A percentile compares a stretch with the other conserved stretches of the same genome.
Conservation (phyloP, 2,797 vertebrate genomes). For the Tapirus indicus region DNA sequence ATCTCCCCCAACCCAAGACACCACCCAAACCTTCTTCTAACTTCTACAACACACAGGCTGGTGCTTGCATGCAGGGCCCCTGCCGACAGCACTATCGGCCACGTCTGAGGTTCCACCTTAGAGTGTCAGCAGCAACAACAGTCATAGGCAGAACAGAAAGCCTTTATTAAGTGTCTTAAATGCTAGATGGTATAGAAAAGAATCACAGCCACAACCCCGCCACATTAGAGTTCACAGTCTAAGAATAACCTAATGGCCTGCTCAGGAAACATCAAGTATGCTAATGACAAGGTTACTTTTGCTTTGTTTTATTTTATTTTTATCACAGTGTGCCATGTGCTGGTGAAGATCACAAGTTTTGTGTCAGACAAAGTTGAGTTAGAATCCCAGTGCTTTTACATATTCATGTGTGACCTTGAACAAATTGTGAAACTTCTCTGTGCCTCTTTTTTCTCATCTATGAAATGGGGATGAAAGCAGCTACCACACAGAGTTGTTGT, state of each 20-base stretch:
- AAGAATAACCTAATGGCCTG: neutral
- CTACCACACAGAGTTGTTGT: neutral
- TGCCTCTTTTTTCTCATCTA: neutral
- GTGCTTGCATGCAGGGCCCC: fast-evolving
- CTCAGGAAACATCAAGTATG: neutral
- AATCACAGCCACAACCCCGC: neutral
- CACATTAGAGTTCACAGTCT: neutral
- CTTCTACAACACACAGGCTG: neutral
- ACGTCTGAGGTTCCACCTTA: neutral
- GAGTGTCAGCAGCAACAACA: neutral
- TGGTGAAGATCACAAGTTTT: neutral
- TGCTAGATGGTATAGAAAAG: neutral
- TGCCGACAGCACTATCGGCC: neutral
- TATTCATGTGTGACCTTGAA: neutral
- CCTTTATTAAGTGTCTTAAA: neutral
- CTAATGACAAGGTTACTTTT: neutral
- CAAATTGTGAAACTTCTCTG: neutral
- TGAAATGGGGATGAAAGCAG: neutral
- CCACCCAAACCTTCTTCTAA: neutral
- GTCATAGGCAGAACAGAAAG: neutral
- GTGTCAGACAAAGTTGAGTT: neutral
- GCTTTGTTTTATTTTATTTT: neutral
- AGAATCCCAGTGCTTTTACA: neutral
- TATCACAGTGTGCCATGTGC: neutral
- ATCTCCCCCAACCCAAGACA: fast-evolving